Evolutionary conservation across 2,888 invertebrate species (phyloP), one percentile per base, ranked within the genome.

Genomic region (Micropterix aruncella): DNA sequence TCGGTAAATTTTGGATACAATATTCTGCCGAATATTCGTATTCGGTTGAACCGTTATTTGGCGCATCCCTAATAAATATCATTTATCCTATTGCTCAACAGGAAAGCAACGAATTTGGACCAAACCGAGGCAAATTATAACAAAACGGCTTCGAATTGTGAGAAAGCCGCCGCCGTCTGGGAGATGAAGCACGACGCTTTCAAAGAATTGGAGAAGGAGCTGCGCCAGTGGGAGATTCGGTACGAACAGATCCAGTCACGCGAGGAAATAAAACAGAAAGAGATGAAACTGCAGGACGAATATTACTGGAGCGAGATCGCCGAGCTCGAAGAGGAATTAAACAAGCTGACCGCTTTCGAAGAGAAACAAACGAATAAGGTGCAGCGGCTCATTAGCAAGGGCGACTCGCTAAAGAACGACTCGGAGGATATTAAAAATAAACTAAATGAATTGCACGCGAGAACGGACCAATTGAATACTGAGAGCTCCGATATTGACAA

Each of bases 101-200:
- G 82, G 63, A 80, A 78, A 63, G 89, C 89, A 0, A 88, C 89
- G 0, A 79, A 80, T 48, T 60, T 90, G 44, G 83, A 86, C 52
- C 61, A 66, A 16, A 73, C 82, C 1, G 69, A 73, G 47, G 55
- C 57, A 2, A 75, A 79, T 54, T 80, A 79, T 54, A 62, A 63
- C 17, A 62, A 60, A 43, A 71, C 76, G 2, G 52, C 60, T 38
- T 63, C 60, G n/a, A 69, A 66, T 51, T 70, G 62, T 55, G 64
- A 58, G 19, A 69, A 61, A 47, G 68, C 71, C 38, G 51, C 54
- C 27, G 51, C 49, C 17, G 60, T 61, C 40, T 65, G 70, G 58
- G 59, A 58, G 19, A 65, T 62, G 18, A 76, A 77, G 55, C 62
- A 64, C 48, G 63, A 65, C 70, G 63, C 64, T 1, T 63, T 60